These are phyloP conservation scores for Strongylocentrotus purpuratus DNA, from an alignment of 35 echinoderm and acorn worm genomes.

Conservation along the genomic window DNA sequence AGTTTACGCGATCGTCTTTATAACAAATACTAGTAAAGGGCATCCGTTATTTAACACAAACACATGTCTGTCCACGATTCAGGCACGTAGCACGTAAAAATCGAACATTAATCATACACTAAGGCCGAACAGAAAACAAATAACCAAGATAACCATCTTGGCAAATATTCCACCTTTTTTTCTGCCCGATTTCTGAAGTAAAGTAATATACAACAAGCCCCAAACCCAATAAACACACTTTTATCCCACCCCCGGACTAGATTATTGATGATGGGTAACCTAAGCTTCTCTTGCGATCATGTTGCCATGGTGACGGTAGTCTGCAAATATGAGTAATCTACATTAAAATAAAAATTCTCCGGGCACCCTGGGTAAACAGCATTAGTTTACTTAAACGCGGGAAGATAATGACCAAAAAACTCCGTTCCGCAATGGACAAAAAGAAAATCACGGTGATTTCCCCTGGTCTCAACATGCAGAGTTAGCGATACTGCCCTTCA, in stretches of 20 bases:
- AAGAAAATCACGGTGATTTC: neutral
- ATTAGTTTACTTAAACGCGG: neutral
- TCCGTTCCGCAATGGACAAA: neutral
- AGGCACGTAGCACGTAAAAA: too few relatives aligned
- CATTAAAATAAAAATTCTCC: conserved; percentile 5
- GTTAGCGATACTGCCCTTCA: neutral
- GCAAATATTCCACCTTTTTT: neutral
- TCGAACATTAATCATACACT: neutral
- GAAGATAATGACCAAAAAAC: neutral
- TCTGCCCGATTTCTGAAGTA: neutral
- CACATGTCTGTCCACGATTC: too few relatives aligned
- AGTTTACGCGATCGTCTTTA: too few relatives aligned
- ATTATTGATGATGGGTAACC: neutral
- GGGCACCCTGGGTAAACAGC: neutral
- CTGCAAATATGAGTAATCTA: neutral
- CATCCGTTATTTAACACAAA: too few relatives aligned
- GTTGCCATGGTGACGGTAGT: neutral
- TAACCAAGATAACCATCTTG: neutral
- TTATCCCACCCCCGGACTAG: neutral
- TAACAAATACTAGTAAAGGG: too few relatives aligned
- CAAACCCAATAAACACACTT: conserved; percentile 2
- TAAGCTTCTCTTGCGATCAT: neutral
- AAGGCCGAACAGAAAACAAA: neutral
- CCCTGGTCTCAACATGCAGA: neutral
- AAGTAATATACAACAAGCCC: neutral